Evolutionary conservation across 2,888 invertebrate species (phyloP), one percentile per base, ranked within the genome.

Genomic region (Caenorhabditis becei): DNA sequence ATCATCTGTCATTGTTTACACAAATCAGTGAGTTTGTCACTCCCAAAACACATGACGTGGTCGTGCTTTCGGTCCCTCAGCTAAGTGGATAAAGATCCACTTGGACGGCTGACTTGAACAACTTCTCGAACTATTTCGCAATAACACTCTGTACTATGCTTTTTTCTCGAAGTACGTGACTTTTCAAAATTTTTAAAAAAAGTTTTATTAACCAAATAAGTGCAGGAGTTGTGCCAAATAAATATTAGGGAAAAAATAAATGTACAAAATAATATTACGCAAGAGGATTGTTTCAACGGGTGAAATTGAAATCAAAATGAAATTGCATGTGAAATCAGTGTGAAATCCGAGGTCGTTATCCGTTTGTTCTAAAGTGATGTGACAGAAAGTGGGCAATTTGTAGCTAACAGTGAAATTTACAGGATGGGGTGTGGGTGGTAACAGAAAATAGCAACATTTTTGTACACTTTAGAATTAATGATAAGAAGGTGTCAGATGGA

Each of bases 311-410:
- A n/a, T 16, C 14, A 18, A 35, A 37, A n/a, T n/a, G 24, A 53
- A 23, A 37, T 20, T 49, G 32, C 8, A 24, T 7, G 7, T 66
- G 75, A 75, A 75, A 75, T 75, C 75, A 75, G 51, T 62, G 62
- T 62, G 77, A 77, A n/a, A n/a, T n/a, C n/a, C n/a, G 77, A 77
- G 67, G 77, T 69, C 63, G 74, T 80, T 80, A 74, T 80, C 80
- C 80, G 80, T 80, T 80, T 74, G 62, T 62, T 80, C 80, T 80
- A 80, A 80, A 80, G 80, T 80, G 79, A 79, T 56, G 72, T 72
- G 67, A 72, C 69, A 62, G 66, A 75, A 75, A 74, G 65, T 74
- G 67, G 80, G 80, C 69, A 47, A 47, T 47, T 47, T 47, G 47
- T 47, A 47, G 47, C 47, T 47, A 47, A 63, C 62, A 77, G 54